Evolutionary conservation across 2,888 invertebrate genomes (phyloP), one percentile per base, ranked within the genome.

Genomic region (Nebria brevicollis): DNA sequence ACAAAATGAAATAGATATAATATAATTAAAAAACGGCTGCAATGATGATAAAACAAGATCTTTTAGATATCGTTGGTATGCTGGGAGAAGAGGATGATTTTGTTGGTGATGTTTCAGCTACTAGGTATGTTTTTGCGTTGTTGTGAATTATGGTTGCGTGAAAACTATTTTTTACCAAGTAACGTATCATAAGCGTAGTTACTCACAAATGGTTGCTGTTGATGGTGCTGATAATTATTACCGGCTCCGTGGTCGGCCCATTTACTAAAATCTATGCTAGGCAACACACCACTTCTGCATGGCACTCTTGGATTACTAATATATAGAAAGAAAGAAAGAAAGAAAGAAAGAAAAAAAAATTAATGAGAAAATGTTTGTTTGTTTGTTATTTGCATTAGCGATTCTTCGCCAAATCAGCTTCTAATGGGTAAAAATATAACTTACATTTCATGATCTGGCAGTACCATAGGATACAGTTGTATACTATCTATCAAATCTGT

Each of bases 391-490:
- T 66, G 11, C n/a, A 25, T 20, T 20, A 66, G 7, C 7, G 66
- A 13, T 11, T 20, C 66, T 20, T 66, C 4, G 7, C 13, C 25
- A 1, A n/a, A 66, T 7, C 7, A 66, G 8, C n/a, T 1, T 66
- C 65, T 20, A 66, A 66, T 66, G 25, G 2, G 34, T 13, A 66
- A 66, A 70, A 20, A 10, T 25, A 54, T n/a, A 66, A 92, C 95
- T 94, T 92, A 97, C 97, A 97, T 93, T 92, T 97, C 96, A 87
- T 97, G 97, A 90, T 97, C 97, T 2, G 97, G 96, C 86, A 97
- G 90, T 43, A 97, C 96, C 96, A 97, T 96, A 0, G 97, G 96
- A 89, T 96, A 97, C 13, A 97, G 91, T 88, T 97, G 97, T 83
- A 96, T 94, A 10, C 96, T 96, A 87, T 97, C 96, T 84, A 97